Evolutionary conservation across 2,888 invertebrate genomes (phyloP), one percentile per base, ranked within the genome.

Genomic region (Eupithecia exiguata): DNA sequence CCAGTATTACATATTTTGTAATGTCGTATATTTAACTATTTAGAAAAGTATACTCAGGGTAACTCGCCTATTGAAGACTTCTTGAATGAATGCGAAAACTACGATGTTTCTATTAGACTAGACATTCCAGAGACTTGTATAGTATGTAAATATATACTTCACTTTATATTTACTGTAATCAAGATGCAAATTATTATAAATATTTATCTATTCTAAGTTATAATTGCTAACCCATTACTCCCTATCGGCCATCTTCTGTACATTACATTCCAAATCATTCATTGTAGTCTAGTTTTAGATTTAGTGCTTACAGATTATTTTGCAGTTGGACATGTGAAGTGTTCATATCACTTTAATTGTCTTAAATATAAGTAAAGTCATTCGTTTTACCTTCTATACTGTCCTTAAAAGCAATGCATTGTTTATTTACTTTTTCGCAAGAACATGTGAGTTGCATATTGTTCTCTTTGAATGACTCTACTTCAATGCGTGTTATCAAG

Each of bases 401-500:
- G 18, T 62, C 18, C 65, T 63, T 38, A 35, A 10, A 65, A 1
- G 14, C n/a, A 36, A n/a, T 3, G 21, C 36, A 66, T 38, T 66
- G 40, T 40, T 18, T 36, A n/a, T 65, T 38, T 36, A 36, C 9
- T 65, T 25, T 58, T 65, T n/a, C 12, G n/a, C 38, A n/a, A 40
- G 66, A 6, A 66, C 36, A 38, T 66, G 18, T 38, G 30, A 38
- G n/a, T 12, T n/a, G n/a, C 65, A 35, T 40, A 40, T 66, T 43
- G 38, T 21, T 21, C 40, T 70, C 14, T 70, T 16, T 74, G 74
- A 72, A 75, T 78, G 79, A 76, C 71, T 80, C 62, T 79, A 69
- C 74, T 76, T 74, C 49, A 63, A 78, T 80, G 82, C 76, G 68
- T 73, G 65, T 66, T 74, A 75, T 76, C 77, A 75, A 79, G 70